Percentiles rank a stretch among this genome's conserved stretches.
These are phyloP conservation scores for Anticlea derivata DNA, from an alignment of 2,888 invertebrate genomes.

Conservation along the genomic window DNA sequence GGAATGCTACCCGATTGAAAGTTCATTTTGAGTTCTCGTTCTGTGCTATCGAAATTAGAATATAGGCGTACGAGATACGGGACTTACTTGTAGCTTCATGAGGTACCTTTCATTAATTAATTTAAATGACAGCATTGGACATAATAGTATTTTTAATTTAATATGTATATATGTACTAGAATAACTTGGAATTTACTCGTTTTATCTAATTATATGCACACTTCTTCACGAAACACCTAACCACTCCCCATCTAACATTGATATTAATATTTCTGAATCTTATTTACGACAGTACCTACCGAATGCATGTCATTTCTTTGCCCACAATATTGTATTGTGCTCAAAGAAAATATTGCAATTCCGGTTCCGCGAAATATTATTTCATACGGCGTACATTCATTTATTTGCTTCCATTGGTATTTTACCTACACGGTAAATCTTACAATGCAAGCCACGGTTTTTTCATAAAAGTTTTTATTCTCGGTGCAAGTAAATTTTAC, in stretches of 20 bases:
- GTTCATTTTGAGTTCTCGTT: slow-evolving; percentile 44
- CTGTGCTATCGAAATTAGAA: slow-evolving; percentile 22
- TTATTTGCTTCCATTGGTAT: slow-evolving; percentile 44
- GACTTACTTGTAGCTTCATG: too few species aligned
- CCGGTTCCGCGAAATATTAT: slow-evolving; percentile 52
- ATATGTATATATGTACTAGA: too few species aligned
- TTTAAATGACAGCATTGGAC: not conserved
- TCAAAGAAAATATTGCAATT: slow-evolving; percentile 63
- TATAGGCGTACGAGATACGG: slow-evolving; percentile 25
- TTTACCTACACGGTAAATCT: slow-evolving; percentile 4
- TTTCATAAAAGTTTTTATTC: not conserved
- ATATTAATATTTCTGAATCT: slow-evolving; percentile 34
- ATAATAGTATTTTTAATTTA: too few species aligned
- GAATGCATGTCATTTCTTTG: slow-evolving; percentile 39
- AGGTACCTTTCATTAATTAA: not conserved
- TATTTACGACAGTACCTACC: slow-evolving; percentile 36
- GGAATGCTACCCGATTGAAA: slow-evolving; percentile 47
- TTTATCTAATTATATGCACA: too few species aligned
- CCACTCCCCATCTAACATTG: too few species aligned
- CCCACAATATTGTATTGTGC: slow-evolving; percentile 56
- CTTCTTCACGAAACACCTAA: too few species aligned
- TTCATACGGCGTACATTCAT: slow-evolving; percentile 52
- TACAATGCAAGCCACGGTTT: slow-evolving; percentile 1
- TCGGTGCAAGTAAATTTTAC: too few species aligned
- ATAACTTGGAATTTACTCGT: too few species aligned